These are phyloP conservation scores for Hyposoter didymator DNA, from an alignment of 2,888 invertebrate species.

Conservation along the genomic window DNA sequence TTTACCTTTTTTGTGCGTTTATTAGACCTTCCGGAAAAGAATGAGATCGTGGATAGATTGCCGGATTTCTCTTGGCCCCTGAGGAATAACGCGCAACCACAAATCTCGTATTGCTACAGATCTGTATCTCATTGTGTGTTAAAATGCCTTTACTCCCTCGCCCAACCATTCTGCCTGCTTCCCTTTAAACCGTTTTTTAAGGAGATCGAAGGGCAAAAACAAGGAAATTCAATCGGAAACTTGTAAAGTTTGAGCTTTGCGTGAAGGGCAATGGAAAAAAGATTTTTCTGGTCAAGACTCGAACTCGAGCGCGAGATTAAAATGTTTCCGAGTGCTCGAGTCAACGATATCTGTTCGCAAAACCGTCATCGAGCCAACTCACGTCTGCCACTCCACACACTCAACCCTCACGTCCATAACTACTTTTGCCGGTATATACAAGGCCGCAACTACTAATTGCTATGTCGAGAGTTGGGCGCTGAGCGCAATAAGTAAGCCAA, in stretches of 20 bases:
- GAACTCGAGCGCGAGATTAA: constrained; percentile 48
- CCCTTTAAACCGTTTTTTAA: not conserved
- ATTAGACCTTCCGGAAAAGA: constrained; percentile 10
- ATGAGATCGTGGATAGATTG: constrained; percentile 34
- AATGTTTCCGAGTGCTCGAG: constrained; percentile 58
- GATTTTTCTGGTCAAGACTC: not conserved
- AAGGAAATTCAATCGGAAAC: not conserved
- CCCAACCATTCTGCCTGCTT: not conserved
- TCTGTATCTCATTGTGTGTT: constrained; percentile 32
- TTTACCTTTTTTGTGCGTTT: constrained; percentile 15
- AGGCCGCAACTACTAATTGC: constrained; percentile 60
- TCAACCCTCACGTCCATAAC: constrained; percentile 44
- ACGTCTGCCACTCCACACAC: constrained; percentile 1
- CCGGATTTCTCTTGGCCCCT: not conserved
- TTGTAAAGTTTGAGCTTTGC: not conserved
- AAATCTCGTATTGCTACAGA: not conserved
- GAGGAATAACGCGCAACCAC: not conserved
- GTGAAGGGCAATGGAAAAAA: not conserved
- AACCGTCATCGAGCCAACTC: constrained; percentile 9
- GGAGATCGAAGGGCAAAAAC: not conserved
- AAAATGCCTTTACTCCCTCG: not conserved
- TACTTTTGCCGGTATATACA: constrained; percentile 33
- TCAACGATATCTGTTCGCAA: constrained; percentile 16
- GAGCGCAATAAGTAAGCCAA: constrained; percentile 53
- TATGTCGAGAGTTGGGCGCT: constrained; percentile 35